Conservation (phyloP, 2,888 invertebrate genomes). For the Villa cingulata region DNA sequence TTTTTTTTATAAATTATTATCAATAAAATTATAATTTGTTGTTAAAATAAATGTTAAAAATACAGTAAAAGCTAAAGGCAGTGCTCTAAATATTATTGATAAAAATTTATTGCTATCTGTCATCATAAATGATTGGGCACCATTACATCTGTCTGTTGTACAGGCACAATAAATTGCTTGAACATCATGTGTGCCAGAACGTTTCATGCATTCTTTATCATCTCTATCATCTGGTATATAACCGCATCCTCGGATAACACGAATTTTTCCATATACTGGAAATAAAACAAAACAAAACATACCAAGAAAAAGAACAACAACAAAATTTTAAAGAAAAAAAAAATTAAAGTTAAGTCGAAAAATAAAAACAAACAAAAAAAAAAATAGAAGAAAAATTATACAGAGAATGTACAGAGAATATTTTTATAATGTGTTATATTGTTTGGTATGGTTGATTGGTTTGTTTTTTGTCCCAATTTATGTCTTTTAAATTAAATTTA, state of each 20-base stretch:
- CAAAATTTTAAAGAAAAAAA: neutral
- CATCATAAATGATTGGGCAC: constrained; percentile 29
- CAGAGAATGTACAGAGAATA: too few relatives aligned
- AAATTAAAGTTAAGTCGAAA: neutral
- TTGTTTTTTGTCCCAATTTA: too few relatives aligned
- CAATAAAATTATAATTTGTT: constrained; percentile 1
- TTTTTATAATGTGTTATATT: too few relatives aligned
- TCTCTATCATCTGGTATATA: constrained; percentile 53
- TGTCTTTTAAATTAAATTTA: too few relatives aligned
- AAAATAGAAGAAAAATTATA: neutral
- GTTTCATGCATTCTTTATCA: constrained; percentile 48
- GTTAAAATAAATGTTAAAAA: constrained; percentile 2
- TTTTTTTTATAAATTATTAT: neutral
- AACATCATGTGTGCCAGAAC: constrained; percentile 61
- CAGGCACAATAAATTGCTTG: constrained; percentile 67
- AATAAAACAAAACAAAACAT: constrained; percentile 12
- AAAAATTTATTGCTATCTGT: constrained; percentile 20
- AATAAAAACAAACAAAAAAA: neutral
- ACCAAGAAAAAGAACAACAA: too few relatives aligned
- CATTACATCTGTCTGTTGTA: constrained; percentile 62
- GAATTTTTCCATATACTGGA: constrained; percentile 60
- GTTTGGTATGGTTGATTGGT: too few relatives aligned
- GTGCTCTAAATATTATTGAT: constrained; percentile 13
- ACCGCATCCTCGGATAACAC: constrained; percentile 70
- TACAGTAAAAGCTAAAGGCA: constrained; percentile 16